A percentile compares a stretch with the other conserved stretches of the same genome.
phyloP scores from a whole-genome alignment of 2,888 invertebrate genomes.

The Agrochola litura region DNA sequence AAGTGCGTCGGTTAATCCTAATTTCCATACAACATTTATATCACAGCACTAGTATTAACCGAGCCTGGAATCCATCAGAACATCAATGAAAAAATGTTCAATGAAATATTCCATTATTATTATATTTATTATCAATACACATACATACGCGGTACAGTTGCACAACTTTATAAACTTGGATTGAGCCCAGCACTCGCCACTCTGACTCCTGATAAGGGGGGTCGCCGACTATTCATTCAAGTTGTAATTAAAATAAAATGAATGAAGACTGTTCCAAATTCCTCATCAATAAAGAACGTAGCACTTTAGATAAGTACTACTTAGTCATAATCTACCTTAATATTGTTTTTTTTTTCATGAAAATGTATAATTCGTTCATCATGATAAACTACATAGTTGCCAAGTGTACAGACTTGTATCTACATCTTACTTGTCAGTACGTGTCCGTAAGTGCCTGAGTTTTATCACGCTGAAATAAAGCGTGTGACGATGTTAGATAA shows the following conservation, averaged over 20 bases:
- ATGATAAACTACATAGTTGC: slow-evolving; percentile 34
- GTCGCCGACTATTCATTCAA: slow-evolving; percentile 82
- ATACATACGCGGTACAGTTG: slow-evolving; percentile 55
- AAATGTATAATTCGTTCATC: slow-evolving; percentile 15
- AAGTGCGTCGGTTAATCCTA: slow-evolving; percentile 6
- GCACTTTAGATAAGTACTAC: slow-evolving; percentile 26
- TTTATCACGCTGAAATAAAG: slow-evolving; percentile 41
- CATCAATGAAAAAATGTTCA: slow-evolving; percentile 56
- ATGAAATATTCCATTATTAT: slow-evolving; percentile 63
- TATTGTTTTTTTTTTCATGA: slow-evolving; percentile 29
- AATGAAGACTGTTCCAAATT: slow-evolving; percentile 72
- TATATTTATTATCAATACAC: slow-evolving; percentile 56
- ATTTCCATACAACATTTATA: slow-evolving; percentile 28
- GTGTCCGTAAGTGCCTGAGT: slow-evolving; percentile 28
- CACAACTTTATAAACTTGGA: slow-evolving; percentile 70
- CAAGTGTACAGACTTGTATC: slow-evolving; percentile 28
- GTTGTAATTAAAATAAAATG: slow-evolving; percentile 81
- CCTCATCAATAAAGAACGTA: slow-evolving; percentile 41
- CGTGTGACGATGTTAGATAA: slow-evolving; percentile 40
- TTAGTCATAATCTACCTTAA: slow-evolving; percentile 16
- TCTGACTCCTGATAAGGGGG: slow-evolving; percentile 78
- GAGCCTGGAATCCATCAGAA: slow-evolving; percentile 29
- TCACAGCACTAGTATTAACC: slow-evolving; percentile 22
- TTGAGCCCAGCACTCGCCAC: slow-evolving; percentile 69
- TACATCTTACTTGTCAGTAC: slow-evolving; percentile 26